Conservation (phyloP, 2,113 vertebrate species). For the Pao palembangensis region DNA sequence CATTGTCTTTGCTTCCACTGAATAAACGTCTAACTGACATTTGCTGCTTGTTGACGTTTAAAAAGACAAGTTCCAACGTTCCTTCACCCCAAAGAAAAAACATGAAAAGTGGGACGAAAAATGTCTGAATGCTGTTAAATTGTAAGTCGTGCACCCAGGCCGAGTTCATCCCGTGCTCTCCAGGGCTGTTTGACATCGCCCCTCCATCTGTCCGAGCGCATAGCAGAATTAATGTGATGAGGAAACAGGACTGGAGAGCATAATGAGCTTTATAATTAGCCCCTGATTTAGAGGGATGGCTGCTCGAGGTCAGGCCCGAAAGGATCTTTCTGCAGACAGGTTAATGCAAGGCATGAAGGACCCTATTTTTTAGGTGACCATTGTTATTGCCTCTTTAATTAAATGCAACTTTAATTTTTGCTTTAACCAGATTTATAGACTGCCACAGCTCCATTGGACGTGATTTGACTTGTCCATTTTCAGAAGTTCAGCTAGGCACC, state of each 20-base stretch:
- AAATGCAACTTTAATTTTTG: too few species aligned
- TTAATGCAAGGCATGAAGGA: slow-evolving; percentile 19
- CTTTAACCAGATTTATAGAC: too few species aligned
- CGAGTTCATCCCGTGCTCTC: slow-evolving; percentile 13
- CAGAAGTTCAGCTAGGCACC: too few species aligned
- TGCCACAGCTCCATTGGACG: too few species aligned
- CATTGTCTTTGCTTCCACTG: too few species aligned
- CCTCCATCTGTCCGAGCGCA: slow-evolving; percentile 31
- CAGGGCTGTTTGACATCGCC: slow-evolving; percentile 14
- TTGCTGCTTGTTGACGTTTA: not conserved
- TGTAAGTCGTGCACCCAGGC: not conserved
- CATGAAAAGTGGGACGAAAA: not conserved
- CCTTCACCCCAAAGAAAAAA: not conserved
- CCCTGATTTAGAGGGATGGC: slow-evolving; percentile 46
- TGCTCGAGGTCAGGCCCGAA: slow-evolving; percentile 52
- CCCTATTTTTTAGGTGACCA: not conserved
- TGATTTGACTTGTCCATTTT: too few species aligned
- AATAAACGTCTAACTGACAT: not conserved
- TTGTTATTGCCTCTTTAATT: too few species aligned
- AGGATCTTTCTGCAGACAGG: slow-evolving; percentile 43
- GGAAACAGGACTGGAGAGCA: slow-evolving; percentile 42
- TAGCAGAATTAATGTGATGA: slow-evolving; percentile 58
- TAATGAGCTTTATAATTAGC: slow-evolving; percentile 70
- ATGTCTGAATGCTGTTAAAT: not conserved
- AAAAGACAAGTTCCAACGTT: too few species aligned